Evolutionary conservation across 2,888 invertebrate species (phyloP).

Genomic region (Pristionchus entomophagus): DNA sequence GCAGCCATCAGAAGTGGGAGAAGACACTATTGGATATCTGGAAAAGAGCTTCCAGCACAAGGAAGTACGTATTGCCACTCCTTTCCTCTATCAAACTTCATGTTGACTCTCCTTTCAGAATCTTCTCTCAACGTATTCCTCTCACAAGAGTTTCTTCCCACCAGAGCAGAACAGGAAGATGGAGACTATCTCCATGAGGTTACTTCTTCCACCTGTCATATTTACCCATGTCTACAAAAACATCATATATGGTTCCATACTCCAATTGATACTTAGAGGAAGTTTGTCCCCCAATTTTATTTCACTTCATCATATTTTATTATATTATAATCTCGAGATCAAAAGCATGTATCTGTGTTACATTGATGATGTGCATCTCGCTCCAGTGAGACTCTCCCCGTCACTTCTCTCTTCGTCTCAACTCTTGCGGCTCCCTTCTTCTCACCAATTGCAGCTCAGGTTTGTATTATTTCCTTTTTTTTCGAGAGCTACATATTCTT

Average conservation of each 20-base stretch:
- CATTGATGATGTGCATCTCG: too few relatives aligned
- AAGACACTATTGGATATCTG: neutral
- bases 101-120: neutral
- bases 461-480: neutral
- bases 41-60: conserved; percentile 30
- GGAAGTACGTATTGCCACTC: neutral
- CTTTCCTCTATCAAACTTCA: neutral
- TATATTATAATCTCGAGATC: too few relatives aligned
- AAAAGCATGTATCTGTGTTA: too few relatives aligned
- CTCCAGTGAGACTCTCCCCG: conserved; percentile 57
- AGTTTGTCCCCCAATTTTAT: too few relatives aligned
- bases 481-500: neutral
- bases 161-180: neutral
- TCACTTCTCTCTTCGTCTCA: conserved; percentile 63
- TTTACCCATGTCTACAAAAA: too few relatives aligned
- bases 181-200: neutral
- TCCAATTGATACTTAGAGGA: too few relatives aligned
- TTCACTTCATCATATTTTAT: too few relatives aligned
- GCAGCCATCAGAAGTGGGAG: neutral
- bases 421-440: conserved; percentile 9
- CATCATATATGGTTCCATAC: neutral
- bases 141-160: neutral
- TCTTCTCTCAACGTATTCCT: conserved; percentile 3
- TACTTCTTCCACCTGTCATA: neutral
- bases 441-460: conserved; percentile 48